Evolutionary conservation across 2,888 invertebrate genomes (phyloP).

Genomic region (Palloptera scutellata): DNA sequence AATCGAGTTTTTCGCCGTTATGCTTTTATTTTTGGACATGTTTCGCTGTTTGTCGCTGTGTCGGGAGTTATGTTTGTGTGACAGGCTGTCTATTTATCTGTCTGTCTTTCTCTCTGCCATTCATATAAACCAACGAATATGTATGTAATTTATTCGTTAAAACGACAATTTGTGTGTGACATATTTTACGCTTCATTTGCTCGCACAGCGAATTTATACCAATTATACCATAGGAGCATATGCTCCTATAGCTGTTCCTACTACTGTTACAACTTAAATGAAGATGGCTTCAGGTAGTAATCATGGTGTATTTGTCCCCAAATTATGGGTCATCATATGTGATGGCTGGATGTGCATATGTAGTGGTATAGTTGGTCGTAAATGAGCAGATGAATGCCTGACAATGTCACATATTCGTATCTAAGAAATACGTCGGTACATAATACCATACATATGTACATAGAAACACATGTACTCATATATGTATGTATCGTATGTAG

Average conservation of each 20-base stretch:
- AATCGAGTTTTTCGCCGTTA: background rate
- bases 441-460: background rate
- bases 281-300: too few relatives aligned
- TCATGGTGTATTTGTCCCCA: too few relatives aligned
- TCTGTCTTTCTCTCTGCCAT: background rate
- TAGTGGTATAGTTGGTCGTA: background rate
- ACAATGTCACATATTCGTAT: conserved; percentile 7
- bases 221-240: too few relatives aligned
- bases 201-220: background rate
- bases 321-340: too few relatives aligned
- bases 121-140: too few relatives aligned
- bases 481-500: too few relatives aligned
- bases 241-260: too few relatives aligned
- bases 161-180: conserved; percentile 1
- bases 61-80: background rate
- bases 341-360: background rate
- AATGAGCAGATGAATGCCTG: background rate
- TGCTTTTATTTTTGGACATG: background rate
- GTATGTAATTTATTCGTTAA: background rate
- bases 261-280: too few relatives aligned
- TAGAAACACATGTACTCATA: background rate
- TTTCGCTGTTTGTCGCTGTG: background rate
- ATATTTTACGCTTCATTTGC: conserved; percentile 6
- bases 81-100: too few relatives aligned
- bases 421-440: conserved; percentile 7